Base-by-base conservation (phyloP, 2,797 vertebrate species). In the Astyanax mexicanus region DNA sequence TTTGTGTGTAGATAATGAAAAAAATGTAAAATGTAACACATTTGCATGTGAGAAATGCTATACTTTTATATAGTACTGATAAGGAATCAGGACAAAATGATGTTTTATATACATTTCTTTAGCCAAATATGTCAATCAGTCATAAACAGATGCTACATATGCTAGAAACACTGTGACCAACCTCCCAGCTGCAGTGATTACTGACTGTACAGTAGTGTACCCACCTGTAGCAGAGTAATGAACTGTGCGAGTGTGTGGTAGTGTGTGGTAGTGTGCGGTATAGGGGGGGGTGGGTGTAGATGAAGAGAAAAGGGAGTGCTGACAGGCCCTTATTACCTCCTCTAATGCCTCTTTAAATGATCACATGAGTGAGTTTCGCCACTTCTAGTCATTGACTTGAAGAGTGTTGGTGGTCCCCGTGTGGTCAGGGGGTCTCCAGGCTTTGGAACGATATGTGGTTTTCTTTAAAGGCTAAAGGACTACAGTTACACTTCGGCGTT, bases 341-440 rank as follows among this genome's bases (percentile, higher is more conserved):
- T 78, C 27, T 49, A 47, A 73, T 74, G 72, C 42, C 70, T 68
- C 54, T 76, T 78, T 78, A 69, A 45, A 72, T 72, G 73, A 72
- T 80, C 77, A 51, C 66, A 67, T 68, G 27, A 77, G 65, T 72
- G 21, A 45, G 72, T 78, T 67, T 61, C 74, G 60, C 60, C 80
- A 77, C 74, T 67, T 69, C 70, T 71, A 62, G 65, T 71, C 75
- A 47, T 42, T 79, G 77, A 79, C 49, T 83, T 79, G 49, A 55
- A 71, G 60, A 65, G 49, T 77, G 77, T 75, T 81, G 72, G 72
- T 82, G 70, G 55, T 77, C 71, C 69, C 23, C 64, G 72, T 84
- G 79, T 84, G 79, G 83, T 77, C 79, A 81, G 76, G 64, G 64
- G 52, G 64, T 64, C 66, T 75, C 45, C 77, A 64, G 37, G 55